Conservation (phyloP, 2,888 invertebrate genomes). For the Hyppa rectilinea region DNA sequence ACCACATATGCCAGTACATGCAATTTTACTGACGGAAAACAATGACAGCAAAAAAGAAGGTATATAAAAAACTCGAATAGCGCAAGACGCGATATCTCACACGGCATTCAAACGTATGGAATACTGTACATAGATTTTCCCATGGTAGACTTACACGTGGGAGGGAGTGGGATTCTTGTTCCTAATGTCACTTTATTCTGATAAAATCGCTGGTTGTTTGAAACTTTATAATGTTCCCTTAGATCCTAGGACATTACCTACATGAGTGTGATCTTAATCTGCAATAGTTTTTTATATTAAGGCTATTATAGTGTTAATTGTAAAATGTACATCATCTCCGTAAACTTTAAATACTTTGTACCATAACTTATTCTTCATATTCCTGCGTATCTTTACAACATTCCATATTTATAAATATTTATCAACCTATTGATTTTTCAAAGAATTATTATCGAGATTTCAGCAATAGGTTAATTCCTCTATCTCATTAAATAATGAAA, state of each 20-base stretch:
- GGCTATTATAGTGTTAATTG: not conserved
- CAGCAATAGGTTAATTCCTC: constrained; percentile 21
- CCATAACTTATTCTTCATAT: constrained; percentile 48
- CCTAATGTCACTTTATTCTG: constrained; percentile 50
- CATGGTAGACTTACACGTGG: constrained; percentile 48
- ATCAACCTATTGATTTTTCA: constrained; percentile 45
- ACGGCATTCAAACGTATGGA: constrained; percentile 45
- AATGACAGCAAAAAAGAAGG: constrained; percentile 52
- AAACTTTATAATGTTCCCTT: constrained; percentile 17
- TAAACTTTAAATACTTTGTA: constrained; percentile 49
- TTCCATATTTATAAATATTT: constrained; percentile 57
- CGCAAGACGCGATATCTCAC: constrained; percentile 59
- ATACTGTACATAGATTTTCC: constrained; percentile 60
- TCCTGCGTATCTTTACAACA: constrained; percentile 34
- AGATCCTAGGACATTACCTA: constrained; percentile 15
- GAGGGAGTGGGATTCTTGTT: constrained; percentile 44
- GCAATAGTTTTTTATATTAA: constrained; percentile 6
- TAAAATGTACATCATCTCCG: constrained; percentile 4
- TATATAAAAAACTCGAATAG: constrained; percentile 39
- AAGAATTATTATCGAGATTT: constrained; percentile 29
- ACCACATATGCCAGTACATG: constrained; percentile 25
- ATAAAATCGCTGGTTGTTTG: constrained; percentile 40
- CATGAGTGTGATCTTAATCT: constrained; percentile 31
- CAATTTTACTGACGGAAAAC: constrained; percentile 53
- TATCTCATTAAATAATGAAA: constrained; percentile 42